These are phyloP conservation scores for Platichthys flesus DNA, from an alignment of 2,113 vertebrate genomes.

Conservation along the genomic window DNA sequence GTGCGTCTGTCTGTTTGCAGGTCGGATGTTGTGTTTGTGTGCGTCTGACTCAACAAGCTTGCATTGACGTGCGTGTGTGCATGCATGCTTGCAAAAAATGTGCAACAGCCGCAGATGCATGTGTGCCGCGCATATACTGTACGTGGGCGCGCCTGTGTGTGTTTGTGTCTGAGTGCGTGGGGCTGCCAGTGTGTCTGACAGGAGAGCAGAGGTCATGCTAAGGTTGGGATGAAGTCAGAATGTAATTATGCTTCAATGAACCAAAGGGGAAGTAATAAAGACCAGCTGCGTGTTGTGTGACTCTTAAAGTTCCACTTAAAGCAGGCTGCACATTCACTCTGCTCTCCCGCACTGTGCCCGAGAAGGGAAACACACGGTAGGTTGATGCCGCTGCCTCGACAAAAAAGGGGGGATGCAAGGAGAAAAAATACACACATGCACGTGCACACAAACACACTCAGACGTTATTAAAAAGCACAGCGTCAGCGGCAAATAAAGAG, in stretches of 20 bases:
- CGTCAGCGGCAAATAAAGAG: constrained; percentile 73
- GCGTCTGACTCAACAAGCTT: constrained; percentile 11
- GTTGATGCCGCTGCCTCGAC: constrained; percentile 53
- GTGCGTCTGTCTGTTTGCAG: constrained; percentile 71
- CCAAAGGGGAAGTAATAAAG: constrained; percentile 87
- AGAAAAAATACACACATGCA: constrained; percentile 57
- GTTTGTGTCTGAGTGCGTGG: constrained; percentile 24
- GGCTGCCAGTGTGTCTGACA: constrained; percentile 77
- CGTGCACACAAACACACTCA: constrained; percentile 20
- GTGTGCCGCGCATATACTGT: constrained; percentile 3
- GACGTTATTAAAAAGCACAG: constrained; percentile 63
- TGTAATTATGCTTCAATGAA: constrained; percentile 88
- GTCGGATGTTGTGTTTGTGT: constrained; percentile 50
- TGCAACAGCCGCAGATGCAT: background rate
- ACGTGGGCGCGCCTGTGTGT: constrained; percentile 22
- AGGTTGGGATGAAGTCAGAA: constrained; percentile 88
- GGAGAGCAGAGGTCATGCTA: constrained; percentile 83
- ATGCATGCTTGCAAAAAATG: background rate
- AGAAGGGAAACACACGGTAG: constrained; percentile 35
- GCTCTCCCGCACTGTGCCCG: constrained; percentile 53
- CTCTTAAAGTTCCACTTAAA: constrained; percentile 81
- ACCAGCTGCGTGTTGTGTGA: constrained; percentile 84
- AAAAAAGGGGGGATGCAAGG: constrained; percentile 55
- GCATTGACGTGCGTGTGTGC: background rate
- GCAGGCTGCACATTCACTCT: constrained; percentile 68